Conservation (phyloP, 2,888 invertebrate genomes). For the Andrena trimmerana region DNA sequence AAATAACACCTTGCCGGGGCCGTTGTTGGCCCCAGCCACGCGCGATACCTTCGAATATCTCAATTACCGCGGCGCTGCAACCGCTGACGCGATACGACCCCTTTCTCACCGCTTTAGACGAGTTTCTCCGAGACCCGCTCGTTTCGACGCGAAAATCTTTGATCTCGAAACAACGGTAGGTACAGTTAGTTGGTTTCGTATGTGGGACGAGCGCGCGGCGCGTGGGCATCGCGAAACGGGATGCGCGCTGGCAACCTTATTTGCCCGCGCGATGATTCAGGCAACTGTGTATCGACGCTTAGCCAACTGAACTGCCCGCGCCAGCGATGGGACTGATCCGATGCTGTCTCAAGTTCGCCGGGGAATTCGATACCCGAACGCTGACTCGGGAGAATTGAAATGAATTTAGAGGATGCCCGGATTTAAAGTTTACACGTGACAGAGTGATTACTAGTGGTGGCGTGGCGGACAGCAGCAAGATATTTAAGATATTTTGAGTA, state of each 20-base stretch:
- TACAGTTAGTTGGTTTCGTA: conserved; percentile 59
- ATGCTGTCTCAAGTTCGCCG: too few species aligned
- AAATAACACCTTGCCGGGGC: conserved; percentile 32
- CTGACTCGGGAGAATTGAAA: too few species aligned
- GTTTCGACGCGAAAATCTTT: conserved; percentile 42
- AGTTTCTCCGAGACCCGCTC: conserved; percentile 5
- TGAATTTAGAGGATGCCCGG: too few species aligned
- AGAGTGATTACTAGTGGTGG: too few species aligned
- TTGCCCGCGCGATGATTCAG: conserved; percentile 66
- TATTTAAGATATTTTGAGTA: too few species aligned
- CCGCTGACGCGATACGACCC: conserved; percentile 12
- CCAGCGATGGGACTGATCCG: not conserved
- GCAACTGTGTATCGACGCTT: conserved; percentile 34
- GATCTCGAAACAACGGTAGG: conserved; percentile 60
- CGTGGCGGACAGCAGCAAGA: too few species aligned
- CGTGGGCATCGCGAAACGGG: conserved; percentile 64
- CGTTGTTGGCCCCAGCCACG: conserved; percentile 29
- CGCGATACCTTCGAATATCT: conserved; percentile 46
- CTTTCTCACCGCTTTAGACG: conserved; percentile 23
- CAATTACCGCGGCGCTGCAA: conserved; percentile 33
- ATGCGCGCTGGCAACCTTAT: conserved; percentile 63
- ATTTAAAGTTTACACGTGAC: too few species aligned
- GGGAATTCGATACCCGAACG: too few species aligned
- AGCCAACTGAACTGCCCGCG: conserved; percentile 50
- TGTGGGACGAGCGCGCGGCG: conserved; percentile 63